Evolutionary conservation across 1,140 invertebrate genomes (phyloP).

Genomic region (Acromyrmex heyeri): DNA sequence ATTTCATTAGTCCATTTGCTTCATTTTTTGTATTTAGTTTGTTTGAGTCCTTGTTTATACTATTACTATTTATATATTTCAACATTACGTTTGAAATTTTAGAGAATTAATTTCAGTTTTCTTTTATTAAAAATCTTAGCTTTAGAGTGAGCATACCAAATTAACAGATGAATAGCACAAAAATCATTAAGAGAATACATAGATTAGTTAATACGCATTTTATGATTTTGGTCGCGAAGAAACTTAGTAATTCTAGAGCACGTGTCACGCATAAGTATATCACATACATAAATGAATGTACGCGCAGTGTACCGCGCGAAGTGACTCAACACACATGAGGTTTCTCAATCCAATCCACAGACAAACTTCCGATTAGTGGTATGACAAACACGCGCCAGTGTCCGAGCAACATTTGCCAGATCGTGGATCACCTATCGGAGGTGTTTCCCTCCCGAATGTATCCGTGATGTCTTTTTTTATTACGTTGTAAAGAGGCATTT

Average conservation of each 20-base stretch:
- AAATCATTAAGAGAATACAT: background rate
- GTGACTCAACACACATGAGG: slow-evolving; percentile 70
- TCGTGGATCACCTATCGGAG: background rate
- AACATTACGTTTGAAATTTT: background rate
- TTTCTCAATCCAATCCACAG: slow-evolving; percentile 82
- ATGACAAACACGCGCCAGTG: slow-evolving; percentile 44
- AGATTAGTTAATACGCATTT: background rate
- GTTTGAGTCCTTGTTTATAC: no score
- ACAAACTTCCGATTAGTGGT: slow-evolving; percentile 71
- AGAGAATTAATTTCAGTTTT: background rate
- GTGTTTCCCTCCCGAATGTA: background rate
- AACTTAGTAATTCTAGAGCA: background rate
- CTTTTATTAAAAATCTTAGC: background rate
- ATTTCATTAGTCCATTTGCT: no score
- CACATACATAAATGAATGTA: background rate
- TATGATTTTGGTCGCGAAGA: background rate
- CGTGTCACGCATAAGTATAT: slow-evolving; percentile 4
- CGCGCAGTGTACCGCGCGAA: background rate
- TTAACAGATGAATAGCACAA: background rate
- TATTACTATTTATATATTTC: background rate
- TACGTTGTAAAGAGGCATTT: slow-evolving; percentile 10
- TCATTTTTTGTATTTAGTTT: no score
- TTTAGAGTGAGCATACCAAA: background rate
- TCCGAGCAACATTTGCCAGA: slow-evolving; percentile 37
- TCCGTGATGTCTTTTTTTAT: background rate